Base-by-base conservation (phyloP, 2,113 vertebrate genomes). In the Syngnathus floridae region DNA sequence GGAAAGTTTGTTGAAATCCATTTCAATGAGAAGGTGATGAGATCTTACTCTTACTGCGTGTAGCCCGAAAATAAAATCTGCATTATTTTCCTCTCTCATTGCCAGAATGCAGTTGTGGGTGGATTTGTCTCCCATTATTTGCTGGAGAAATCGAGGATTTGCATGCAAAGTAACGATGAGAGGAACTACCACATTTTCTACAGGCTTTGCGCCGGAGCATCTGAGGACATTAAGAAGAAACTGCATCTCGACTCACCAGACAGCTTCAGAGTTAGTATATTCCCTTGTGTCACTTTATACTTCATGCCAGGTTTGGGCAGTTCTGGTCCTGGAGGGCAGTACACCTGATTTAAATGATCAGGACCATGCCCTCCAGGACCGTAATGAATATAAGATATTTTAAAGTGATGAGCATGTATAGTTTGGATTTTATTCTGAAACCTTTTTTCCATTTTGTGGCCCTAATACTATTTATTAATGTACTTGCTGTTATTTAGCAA, bases 1-100 rank as follows among this genome's bases (percentile, higher is more conserved):
- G 97, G 97, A 70, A 99, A 99, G 86, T 99, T 99, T 87, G 97
- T 99, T 63, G 96, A 99, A 93, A 99, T 99, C 84, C 97, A 99
- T 83, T 99, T 99, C 73, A 96, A 96, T 84, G 94, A 93, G 74
- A 99, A 99, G 93, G 97, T 98, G 87, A 63, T 61, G n/a, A 8
- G 3, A 26, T 16, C 16, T 2, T 58, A 4, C 12, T 22, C 1
- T 17, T 52, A 43, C 65, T 4, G 17, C 38, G 1, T 57, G 21
- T 68, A 3, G 13, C 21, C 14, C 1, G 5, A 57, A 51, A 52
- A 13, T 40, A 21, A 17, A 43, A 59, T 2, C 2, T 35, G 38
- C 7, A 13, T 31, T 5, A 19, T 41, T 56, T 43, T n/a, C 51
- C 13, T 63, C 17, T 51, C 41, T 6, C 58, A 41, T 37, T 65